phyloP scores from a whole-genome alignment of 2,888 invertebrate genomes.

The Caenorhabditis zanzibari region DNA sequence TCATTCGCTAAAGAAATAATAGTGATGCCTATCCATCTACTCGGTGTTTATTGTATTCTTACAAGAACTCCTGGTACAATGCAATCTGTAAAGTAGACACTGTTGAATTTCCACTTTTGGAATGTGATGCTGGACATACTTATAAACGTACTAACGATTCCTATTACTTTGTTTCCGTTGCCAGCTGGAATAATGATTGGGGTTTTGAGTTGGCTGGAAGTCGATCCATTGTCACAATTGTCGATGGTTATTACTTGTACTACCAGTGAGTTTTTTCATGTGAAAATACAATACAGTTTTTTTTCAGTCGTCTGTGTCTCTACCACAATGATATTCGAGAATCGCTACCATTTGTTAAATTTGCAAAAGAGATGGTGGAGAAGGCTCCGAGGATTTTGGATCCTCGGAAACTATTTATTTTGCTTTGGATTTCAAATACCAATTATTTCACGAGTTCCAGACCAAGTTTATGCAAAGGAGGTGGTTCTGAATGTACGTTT shows the following conservation, averaged over 20 bases:
- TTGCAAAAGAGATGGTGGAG: not conserved
- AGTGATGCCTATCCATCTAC: not conserved
- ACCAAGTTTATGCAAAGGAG: not conserved
- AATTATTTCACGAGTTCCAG: not conserved
- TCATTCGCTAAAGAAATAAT: not conserved
- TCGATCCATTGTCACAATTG: not conserved
- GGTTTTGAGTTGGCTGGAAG: not conserved
- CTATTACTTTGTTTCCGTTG: not conserved
- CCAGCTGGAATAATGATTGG: not conserved
- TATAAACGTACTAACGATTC: not conserved
- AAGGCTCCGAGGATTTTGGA: not conserved
- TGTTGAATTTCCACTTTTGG: slow-evolving; percentile 24
- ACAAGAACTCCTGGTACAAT: not conserved
- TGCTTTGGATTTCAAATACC: not conserved
- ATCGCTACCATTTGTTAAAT: slow-evolving; percentile 2
- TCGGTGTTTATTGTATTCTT: slow-evolving; percentile 2
- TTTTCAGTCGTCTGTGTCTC: slow-evolving; percentile 30
- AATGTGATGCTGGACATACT: not conserved
- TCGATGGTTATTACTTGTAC: not conserved
- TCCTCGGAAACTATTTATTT: not conserved
- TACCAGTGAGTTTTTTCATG: not conserved
- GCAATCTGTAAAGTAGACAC: not conserved
- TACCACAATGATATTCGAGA: slow-evolving; percentile 27
- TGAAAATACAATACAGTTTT: not conserved
- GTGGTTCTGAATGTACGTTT: slow-evolving; percentile 2